Conservation (phyloP, 2,888 invertebrate species). For the Iselma pallidipennis region DNA sequence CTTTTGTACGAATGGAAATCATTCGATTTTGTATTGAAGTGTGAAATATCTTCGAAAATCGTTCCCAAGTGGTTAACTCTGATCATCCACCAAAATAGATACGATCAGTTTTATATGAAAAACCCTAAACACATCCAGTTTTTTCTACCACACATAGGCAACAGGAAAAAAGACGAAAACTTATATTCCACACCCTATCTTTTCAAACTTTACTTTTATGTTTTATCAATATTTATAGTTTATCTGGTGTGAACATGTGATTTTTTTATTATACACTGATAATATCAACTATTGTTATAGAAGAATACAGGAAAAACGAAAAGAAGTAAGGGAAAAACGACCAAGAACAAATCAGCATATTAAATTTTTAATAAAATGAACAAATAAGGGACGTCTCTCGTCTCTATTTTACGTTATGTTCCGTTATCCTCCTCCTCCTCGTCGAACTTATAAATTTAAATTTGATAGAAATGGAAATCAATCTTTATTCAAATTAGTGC, state of each 20-base stretch:
- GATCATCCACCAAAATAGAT: background rate
- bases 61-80: background rate
- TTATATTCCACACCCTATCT: too few relatives aligned
- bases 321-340: too few relatives aligned
- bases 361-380: background rate
- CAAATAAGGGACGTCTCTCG: background rate
- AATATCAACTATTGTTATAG: too few relatives aligned
- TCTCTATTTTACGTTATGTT: background rate
- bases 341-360: background rate
- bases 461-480: conserved; percentile 8
- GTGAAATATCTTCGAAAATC: background rate
- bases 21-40: background rate
- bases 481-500: conserved; percentile 3
- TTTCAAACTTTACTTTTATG: too few relatives aligned
- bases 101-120: background rate
- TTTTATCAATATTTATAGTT: too few relatives aligned
- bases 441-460: conserved; percentile 4
- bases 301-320: too few relatives aligned
- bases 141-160: too few relatives aligned
- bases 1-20: background rate
- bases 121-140: background rate
- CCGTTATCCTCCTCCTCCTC: background rate
- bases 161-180: too few relatives aligned
- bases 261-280: background rate
- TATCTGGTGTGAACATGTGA: too few relatives aligned